Evolutionary conservation across 2,888 invertebrate species (phyloP), one percentile per base, ranked within the genome.

Genomic region (Elysia crispata): DNA sequence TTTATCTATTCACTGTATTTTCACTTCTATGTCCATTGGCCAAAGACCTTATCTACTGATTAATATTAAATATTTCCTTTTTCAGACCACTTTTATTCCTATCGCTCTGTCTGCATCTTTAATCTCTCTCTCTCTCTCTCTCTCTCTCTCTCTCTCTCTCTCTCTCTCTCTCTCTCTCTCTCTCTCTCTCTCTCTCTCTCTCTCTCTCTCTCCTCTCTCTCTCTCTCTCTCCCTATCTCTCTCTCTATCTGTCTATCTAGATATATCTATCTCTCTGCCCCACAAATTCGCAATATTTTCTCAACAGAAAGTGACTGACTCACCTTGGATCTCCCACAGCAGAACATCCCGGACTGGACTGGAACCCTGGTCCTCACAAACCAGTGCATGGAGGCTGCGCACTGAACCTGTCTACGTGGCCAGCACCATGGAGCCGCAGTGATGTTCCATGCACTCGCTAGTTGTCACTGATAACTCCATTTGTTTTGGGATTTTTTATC

Each of bases 291-390:
- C 20, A n/a, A 18, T 66, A 3, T 70, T 41, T 0, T 64, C 23
- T 33, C 25, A 20, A 20, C 3, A 20, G 23, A 57, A 54, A n/a
- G n/a, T n/a, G n/a, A n/a, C 5, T 41, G 6, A n/a, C 82, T 82
- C 20, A 82, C 82, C 80, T 82, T 79, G 25, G 77, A 80, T 77
- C 82, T 77, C 73, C 82, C 82, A 75, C 82, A 82, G 69, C 82
- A 82, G 80, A 82, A 82, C 82, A 82, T 82, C 74, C 82, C 82
- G 77, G 77, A 70, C 70, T 77, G 77, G 62, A 70, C 77, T 77
- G 70, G 77, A 41, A 69, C 69, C 57, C 62, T 73, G 11, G 66
- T 72, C 23, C 54, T 41, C 50, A 79, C 66, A 69, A 72, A 73
- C 78, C 78, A 79, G 73, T 79, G 73, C 72, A 73, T 79, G 78